These are phyloP conservation scores for Nicator chloris DNA, from an alignment of 2,113 vertebrate genomes.

Conservation along the genomic window DNA sequence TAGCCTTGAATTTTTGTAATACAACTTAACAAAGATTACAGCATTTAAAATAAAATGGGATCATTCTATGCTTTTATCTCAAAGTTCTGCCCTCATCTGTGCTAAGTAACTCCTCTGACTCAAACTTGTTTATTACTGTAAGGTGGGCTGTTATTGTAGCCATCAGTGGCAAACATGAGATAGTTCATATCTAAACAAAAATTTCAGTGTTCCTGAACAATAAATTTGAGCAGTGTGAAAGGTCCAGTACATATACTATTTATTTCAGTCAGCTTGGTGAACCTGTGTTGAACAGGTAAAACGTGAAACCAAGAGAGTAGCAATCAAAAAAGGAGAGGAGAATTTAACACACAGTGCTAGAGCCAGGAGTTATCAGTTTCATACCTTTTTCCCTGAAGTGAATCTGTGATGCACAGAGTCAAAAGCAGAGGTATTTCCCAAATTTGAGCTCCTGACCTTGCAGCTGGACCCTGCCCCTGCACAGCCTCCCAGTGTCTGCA, in stretches of 20 bases:
- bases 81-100: not conserved
- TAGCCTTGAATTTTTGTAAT: not conserved
- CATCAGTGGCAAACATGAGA: not conserved
- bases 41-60: not conserved
- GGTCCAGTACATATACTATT: not conserved
- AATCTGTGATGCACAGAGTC: not conserved
- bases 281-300: not conserved
- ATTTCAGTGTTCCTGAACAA: not conserved
- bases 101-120: not conserved
- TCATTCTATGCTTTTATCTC: not conserved
- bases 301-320: accelerated
- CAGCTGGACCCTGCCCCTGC: not conserved
- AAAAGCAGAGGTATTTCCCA: not conserved
- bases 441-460: not conserved
- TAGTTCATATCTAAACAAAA: not conserved
- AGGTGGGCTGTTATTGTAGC: not conserved
- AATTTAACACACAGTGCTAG: not conserved
- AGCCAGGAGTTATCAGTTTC: not conserved
- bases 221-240: not conserved
- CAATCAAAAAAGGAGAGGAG: not conserved
- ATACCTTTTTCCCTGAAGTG: not conserved
- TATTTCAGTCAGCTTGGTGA: not conserved
- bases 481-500: not conserved
- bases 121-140: not conserved
- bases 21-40: not conserved